A percentile compares a stretch with the other conserved stretches of the same genome.
Conservation (phyloP, 2,797 vertebrate species). For the Argentina silus region DNA sequence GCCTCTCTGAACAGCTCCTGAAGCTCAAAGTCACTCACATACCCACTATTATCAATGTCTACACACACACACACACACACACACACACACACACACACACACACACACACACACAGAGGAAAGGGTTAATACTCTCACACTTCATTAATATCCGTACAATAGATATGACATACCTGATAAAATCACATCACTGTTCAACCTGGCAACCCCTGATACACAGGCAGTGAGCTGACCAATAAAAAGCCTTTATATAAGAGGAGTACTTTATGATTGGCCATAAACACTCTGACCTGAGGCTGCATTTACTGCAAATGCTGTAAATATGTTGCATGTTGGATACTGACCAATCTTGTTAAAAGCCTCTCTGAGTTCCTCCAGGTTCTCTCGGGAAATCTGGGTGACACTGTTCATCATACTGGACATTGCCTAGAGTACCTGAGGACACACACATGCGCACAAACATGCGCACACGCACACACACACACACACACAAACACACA, state of each 20-base stretch:
- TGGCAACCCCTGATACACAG: not conserved
- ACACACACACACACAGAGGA: conserved; percentile 16
- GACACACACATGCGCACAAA: conserved; percentile 22
- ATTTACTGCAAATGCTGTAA: not conserved
- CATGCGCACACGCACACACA: not conserved
- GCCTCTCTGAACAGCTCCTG: conserved; percentile 97
- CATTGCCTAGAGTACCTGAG: conserved; percentile 38
- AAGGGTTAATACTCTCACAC: conserved; percentile 5
- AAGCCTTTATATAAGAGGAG: conserved; percentile 35
- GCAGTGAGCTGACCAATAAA: conserved; percentile 37
- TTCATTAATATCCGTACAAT: not conserved
- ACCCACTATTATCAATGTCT: conserved; percentile 97
- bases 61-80: conserved; percentile 33
- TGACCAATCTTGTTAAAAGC: conserved; percentile 95
- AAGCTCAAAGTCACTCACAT: conserved; percentile 93
- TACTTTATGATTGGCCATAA: conserved; percentile 52
- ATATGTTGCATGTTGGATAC: conserved; percentile 28
- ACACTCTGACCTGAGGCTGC: conserved; percentile 27
- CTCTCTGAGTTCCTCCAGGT: conserved; percentile 91
- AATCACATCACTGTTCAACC: not conserved
- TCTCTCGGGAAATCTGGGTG: conserved; percentile 90
- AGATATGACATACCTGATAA: not conserved
- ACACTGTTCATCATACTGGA: conserved; percentile 84
- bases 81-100: not conserved
- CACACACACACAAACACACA: not conserved